Conservation (phyloP, 2,797 vertebrate genomes). For the Philypnodon macrostomus region DNA sequence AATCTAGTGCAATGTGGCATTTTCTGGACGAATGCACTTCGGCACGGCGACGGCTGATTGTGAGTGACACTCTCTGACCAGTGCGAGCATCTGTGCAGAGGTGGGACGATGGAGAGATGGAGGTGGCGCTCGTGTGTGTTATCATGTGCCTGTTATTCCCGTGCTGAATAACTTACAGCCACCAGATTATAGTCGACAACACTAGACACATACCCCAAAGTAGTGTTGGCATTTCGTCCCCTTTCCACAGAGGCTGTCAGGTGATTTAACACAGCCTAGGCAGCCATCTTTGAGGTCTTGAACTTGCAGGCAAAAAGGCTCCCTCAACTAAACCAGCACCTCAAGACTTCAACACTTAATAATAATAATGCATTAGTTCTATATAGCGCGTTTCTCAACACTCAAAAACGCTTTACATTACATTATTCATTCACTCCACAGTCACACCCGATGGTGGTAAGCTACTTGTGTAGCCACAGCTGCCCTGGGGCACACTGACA, state of each 20-base stretch:
- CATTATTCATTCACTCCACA: too few species aligned
- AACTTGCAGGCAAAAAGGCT: slow-evolving; percentile 10
- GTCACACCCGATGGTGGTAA: too few species aligned
- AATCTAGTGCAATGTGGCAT: slow-evolving; percentile 66
- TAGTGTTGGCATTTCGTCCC: slow-evolving; percentile 44
- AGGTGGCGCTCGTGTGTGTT: too few species aligned
- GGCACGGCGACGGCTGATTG: slow-evolving; percentile 66
- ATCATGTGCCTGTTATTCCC: slow-evolving; percentile 56
- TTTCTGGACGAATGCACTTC: slow-evolving; percentile 70
- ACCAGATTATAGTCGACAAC: slow-evolving; percentile 62
- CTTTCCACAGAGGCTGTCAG: slow-evolving; percentile 34
- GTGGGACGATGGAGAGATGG: too few species aligned
- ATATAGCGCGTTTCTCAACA: too few species aligned
- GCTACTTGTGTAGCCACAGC: too few species aligned
- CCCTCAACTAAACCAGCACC: slow-evolving; percentile 11
- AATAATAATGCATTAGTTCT: too few species aligned
- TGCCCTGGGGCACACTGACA: too few species aligned
- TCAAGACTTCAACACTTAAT: too few species aligned
- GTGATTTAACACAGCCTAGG: slow-evolving; percentile 37
- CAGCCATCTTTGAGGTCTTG: slow-evolving; percentile 32
- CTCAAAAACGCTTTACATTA: too few species aligned
- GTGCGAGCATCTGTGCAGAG: slow-evolving; percentile 55
- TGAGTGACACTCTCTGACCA: slow-evolving; percentile 72
- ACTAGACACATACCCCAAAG: slow-evolving; percentile 43
- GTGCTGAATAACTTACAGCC: slow-evolving; percentile 61